Evolutionary conservation across 2,797 vertebrate genomes (phyloP).

Genomic region (Phrynocephalus guinanensis): DNA sequence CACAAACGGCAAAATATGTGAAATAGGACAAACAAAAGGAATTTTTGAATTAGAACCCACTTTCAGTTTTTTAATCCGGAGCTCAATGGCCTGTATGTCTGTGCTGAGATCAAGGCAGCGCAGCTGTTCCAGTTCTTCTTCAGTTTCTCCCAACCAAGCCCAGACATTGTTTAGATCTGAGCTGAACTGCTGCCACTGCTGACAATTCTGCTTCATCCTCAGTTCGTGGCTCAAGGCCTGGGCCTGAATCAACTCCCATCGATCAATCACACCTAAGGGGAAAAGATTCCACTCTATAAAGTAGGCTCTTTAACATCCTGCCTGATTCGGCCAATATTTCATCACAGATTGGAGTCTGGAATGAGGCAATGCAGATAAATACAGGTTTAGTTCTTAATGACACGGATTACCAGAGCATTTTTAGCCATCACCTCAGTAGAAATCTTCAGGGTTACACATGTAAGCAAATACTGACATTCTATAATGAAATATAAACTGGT

Average conservation of each 20-base stretch:
- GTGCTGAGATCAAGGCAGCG: slow-evolving; percentile 84
- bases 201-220: slow-evolving; percentile 90
- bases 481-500: not conserved
- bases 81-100: slow-evolving; percentile 90
- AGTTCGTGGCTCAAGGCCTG: slow-evolving; percentile 90
- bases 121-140: slow-evolving; percentile 87
- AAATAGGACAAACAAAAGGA: not conserved
- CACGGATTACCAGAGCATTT: not conserved
- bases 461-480: not conserved
- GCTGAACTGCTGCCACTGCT: slow-evolving; percentile 94
- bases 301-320: not conserved
- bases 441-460: not conserved
- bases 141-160: slow-evolving; percentile 87
- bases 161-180: slow-evolving; percentile 88
- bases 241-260: slow-evolving; percentile 97
- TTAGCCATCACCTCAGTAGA: too few species aligned
- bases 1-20: not conserved
- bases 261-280: slow-evolving; percentile 91
- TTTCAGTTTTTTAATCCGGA: slow-evolving; percentile 93
- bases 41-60: slow-evolving; percentile 71
- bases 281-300: not conserved
- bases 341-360: slow-evolving; percentile 13
- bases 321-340: not conserved
- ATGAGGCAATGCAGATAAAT: not conserved
- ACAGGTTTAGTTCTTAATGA: not conserved